phyloP scores from a whole-genome alignment of 53 echinoderm and acorn worm genomes.

The Luidia sarsii region DNA sequence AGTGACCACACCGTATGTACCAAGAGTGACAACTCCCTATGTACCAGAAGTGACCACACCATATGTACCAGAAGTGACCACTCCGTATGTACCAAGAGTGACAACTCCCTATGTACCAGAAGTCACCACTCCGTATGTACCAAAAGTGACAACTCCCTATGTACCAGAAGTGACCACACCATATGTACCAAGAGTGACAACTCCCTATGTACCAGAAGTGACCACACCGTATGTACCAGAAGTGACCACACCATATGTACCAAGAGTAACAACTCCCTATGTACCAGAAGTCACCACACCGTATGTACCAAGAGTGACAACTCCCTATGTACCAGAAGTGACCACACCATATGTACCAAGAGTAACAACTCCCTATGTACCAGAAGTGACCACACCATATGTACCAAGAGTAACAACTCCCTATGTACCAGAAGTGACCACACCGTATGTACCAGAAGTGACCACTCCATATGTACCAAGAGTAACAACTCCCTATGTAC shows the following conservation, averaged over 20 bases:
- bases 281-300: slow-evolving; percentile 7
- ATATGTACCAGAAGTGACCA: not conserved
- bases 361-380: not conserved
- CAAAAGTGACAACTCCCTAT: slow-evolving; percentile 6
- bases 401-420: slow-evolving; percentile 3
- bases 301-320: not conserved
- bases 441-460: not conserved
- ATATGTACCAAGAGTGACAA: not conserved
- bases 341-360: not conserved
- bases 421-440: not conserved
- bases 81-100: not conserved
- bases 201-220: not conserved
- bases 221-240: not conserved
- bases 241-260: slow-evolving; percentile 2
- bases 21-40: slow-evolving; percentile 2
- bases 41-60: slow-evolving; percentile 5
- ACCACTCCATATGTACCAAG: not conserved
- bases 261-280: not conserved
- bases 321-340: not conserved
- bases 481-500: not conserved
- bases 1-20: not conserved
- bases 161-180: not conserved
- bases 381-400: slow-evolving; percentile 26
- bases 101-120: slow-evolving; percentile 9
- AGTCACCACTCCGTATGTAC: slow-evolving; percentile 15